These are phyloP conservation scores for Prietella phreatophila DNA, from an alignment of 2,113 vertebrate species.

Conservation along the genomic window DNA sequence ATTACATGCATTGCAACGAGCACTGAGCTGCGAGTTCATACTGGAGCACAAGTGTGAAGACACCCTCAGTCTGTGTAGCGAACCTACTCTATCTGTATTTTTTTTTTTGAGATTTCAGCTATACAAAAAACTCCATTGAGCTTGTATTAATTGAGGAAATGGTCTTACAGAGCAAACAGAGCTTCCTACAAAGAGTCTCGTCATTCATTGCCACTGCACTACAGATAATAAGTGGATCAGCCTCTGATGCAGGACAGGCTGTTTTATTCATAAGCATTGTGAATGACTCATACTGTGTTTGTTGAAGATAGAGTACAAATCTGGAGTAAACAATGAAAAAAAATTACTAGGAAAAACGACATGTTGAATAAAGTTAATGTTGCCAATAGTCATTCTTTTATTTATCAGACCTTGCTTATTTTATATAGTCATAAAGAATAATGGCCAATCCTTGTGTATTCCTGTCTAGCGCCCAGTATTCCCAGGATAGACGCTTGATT, in stretches of 20 bases:
- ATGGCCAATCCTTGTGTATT: neutral
- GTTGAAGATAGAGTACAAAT: constrained; percentile 8
- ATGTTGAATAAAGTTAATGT: constrained; percentile 10
- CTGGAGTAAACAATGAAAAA: constrained; percentile 17
- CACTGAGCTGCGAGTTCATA: constrained; percentile 12
- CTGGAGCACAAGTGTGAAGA: constrained; percentile 28
- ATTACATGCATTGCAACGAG: constrained; percentile 7
- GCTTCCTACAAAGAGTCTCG: constrained; percentile 18
- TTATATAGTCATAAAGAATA: neutral
- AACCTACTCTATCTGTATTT: constrained; percentile 8
- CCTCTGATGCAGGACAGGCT: neutral
- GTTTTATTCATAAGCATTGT: constrained; percentile 10
- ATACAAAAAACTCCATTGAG: constrained; percentile 22
- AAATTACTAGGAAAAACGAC: neutral
- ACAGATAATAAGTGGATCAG: constrained; percentile 11
- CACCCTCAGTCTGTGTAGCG: neutral
- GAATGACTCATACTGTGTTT: constrained; percentile 10
- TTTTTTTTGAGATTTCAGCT: constrained; percentile 38
- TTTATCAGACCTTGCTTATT: neutral
- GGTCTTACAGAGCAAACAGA: constrained; percentile 19
- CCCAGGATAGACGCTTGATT: neutral
- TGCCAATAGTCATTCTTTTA: neutral
- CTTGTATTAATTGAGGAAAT: constrained; percentile 20
- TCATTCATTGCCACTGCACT: constrained; percentile 6
- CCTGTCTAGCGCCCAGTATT: neutral